phyloP scores from a whole-genome alignment of 2,888 invertebrate genomes.

The Pterostichus niger region DNA sequence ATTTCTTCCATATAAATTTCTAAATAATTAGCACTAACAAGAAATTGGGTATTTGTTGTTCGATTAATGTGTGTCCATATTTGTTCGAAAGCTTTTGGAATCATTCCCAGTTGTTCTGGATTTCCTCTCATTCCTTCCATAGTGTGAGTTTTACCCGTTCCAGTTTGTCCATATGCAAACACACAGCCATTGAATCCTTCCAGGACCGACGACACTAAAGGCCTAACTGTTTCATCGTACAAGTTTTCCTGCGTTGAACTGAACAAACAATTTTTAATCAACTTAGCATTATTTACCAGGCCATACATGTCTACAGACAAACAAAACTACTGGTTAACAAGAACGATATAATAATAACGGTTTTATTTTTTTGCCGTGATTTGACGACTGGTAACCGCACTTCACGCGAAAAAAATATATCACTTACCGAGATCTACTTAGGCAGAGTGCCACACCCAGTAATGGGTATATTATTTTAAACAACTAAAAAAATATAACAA shows the following conservation, averaged over 20 bases:
- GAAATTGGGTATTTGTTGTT: conserved; percentile 94
- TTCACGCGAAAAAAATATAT: too few species aligned
- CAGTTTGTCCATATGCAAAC: conserved; percentile 99
- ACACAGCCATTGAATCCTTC: conserved; percentile 99
- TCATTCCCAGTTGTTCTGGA: conserved; percentile 87
- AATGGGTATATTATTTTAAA: too few species aligned
- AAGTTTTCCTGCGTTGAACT: conserved; percentile 93
- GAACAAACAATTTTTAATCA: conserved; percentile 70
- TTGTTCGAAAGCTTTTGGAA: conserved; percentile 96
- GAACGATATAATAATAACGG: too few species aligned
- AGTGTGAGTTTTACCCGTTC: conserved; percentile 92
- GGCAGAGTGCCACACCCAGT: too few species aligned
- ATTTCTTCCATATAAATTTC: conserved; percentile 98
- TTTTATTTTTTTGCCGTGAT: too few species aligned
- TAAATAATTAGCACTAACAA: conserved; percentile 97
- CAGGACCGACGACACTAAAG: conserved; percentile 95
- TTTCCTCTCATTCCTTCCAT: conserved; percentile 86
- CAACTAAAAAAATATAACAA: too few species aligned
- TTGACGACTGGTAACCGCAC: too few species aligned
- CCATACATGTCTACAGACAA: too few species aligned
- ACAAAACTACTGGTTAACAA: too few species aligned
- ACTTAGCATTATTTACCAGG: too few species aligned
- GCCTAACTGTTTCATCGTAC: conserved; percentile 97
- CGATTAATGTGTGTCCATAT: conserved; percentile 96
- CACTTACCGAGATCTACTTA: too few species aligned